Evolutionary conservation across 2,888 invertebrate species (phyloP).

Genomic region (Diarsia brunnea): DNA sequence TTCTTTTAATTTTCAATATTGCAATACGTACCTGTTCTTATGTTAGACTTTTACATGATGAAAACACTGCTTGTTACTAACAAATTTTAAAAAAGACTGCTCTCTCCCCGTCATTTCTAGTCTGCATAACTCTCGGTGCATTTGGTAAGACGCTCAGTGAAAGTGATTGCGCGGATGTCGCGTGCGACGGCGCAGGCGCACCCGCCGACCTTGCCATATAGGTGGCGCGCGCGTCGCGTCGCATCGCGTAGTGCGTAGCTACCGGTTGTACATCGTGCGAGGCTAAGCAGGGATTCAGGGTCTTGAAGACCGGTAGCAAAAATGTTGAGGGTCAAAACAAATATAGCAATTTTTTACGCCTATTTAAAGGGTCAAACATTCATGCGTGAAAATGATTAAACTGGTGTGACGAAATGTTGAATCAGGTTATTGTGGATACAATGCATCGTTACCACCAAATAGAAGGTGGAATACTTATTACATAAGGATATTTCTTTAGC

Average conservation of each 20-base stretch:
- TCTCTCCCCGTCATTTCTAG: conserved; percentile 59
- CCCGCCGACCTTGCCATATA: conserved; percentile 89
- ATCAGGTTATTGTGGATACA: not conserved
- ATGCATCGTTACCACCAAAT: conserved; percentile 6
- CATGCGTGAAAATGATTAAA: conserved; percentile 6
- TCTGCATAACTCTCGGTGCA: conserved; percentile 73
- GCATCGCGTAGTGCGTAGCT: conserved; percentile 64
- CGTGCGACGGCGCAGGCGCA: conserved; percentile 81
- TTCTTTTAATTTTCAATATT: no score
- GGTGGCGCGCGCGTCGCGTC: conserved; percentile 69
- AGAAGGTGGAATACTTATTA: conserved; percentile 9
- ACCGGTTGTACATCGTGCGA: conserved; percentile 66
- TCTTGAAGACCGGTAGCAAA: conserved; percentile 34
- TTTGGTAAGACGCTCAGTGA: conserved; percentile 87
- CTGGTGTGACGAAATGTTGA: conserved; percentile 10
- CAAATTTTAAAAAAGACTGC: not conserved
- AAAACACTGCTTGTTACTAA: not conserved
- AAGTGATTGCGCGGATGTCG: conserved; percentile 89
- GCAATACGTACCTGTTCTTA: no score
- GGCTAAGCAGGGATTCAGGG: conserved; percentile 59
- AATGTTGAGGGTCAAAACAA: conserved; percentile 28
- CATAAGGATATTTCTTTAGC: conserved; percentile 2
- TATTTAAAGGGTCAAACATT: conserved; percentile 24
- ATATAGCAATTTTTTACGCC: conserved; percentile 22
- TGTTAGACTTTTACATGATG: not conserved